Evolutionary conservation across 2,797 vertebrate species (phyloP).

Genomic region (Anabas testudineus): DNA sequence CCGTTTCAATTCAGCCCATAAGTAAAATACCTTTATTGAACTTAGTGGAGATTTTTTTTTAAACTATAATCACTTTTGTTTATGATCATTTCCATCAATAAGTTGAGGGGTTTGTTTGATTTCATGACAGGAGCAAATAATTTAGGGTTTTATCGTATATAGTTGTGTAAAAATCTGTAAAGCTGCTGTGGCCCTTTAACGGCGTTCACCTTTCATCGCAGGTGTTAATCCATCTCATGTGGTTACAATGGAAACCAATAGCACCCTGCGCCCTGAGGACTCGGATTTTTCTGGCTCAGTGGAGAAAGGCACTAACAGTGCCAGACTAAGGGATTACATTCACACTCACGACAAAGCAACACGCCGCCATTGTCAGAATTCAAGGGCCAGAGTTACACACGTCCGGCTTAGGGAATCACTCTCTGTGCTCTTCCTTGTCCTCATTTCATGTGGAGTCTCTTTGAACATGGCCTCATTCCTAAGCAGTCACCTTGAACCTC

Average conservation of each 20-base stretch:
- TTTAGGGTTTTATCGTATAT: background rate
- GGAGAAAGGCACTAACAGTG: slow-evolving; percentile 34
- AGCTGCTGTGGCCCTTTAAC: slow-evolving; percentile 16
- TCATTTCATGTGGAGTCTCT: slow-evolving; percentile 16
- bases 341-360: slow-evolving; percentile 31
- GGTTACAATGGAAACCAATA: slow-evolving; percentile 42
- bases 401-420: slow-evolving; percentile 22
- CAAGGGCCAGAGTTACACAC: slow-evolving; percentile 28
- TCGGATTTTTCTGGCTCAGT: slow-evolving; percentile 39
- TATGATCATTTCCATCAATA: too few relatives aligned
- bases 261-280: slow-evolving; percentile 26
- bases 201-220: background rate
- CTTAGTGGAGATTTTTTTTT: too few relatives aligned
- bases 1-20: too few relatives aligned
- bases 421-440: slow-evolving; percentile 15
- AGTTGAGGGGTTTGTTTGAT: too few relatives aligned
- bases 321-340: slow-evolving; percentile 54
- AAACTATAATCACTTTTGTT: too few relatives aligned
- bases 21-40: too few relatives aligned
- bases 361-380: slow-evolving; percentile 14
- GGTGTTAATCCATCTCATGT: slow-evolving; percentile 54
- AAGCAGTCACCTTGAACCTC: slow-evolving; percentile 3
- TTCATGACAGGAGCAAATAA: too few relatives aligned
- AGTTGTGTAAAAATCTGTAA: background rate
- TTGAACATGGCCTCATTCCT: slow-evolving; percentile 29